Evolutionary conservation across 2,888 invertebrate species (phyloP).

Genomic region (Acleris cristana): DNA sequence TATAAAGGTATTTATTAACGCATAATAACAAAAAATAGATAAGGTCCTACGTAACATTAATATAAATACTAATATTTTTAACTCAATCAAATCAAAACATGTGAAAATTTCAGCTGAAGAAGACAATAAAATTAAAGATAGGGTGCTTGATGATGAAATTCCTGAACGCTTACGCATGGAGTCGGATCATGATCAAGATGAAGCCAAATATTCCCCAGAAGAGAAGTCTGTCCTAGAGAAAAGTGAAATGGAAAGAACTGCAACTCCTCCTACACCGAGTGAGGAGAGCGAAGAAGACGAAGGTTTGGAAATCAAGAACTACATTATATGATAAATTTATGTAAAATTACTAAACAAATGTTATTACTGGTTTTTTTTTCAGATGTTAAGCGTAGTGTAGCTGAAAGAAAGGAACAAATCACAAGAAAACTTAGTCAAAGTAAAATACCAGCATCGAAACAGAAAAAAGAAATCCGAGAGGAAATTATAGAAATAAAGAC

Average conservation of each 20-base stretch:
- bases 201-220: slow-evolving; percentile 91
- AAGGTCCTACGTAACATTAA: not conserved
- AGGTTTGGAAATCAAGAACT: slow-evolving; percentile 53
- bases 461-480: slow-evolving; percentile 89
- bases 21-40: not conserved
- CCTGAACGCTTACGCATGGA: slow-evolving; percentile 65
- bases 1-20: slow-evolving; percentile 66
- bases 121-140: slow-evolving; percentile 79
- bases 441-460: slow-evolving; percentile 88
- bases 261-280: slow-evolving; percentile 65
- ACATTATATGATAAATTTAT: not conserved
- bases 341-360: too few relatives aligned
- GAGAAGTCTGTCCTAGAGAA: slow-evolving; percentile 89
- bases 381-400: slow-evolving; percentile 87
- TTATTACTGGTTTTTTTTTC: slow-evolving; percentile 30
- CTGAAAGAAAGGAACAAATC: slow-evolving; percentile 90
- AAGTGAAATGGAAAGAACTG: slow-evolving; percentile 83
- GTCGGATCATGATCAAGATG: slow-evolving; percentile 82
- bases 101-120: slow-evolving; percentile 65
- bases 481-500: slow-evolving; percentile 89
- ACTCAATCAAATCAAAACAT: not conserved
- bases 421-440: slow-evolving; percentile 88
- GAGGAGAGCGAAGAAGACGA: slow-evolving; percentile 83
- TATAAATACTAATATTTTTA: not conserved
- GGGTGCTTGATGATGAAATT: slow-evolving; percentile 66